Conservation (phyloP, 92 coral and sea anemone species). For the Siderastrea siderea region DNA sequence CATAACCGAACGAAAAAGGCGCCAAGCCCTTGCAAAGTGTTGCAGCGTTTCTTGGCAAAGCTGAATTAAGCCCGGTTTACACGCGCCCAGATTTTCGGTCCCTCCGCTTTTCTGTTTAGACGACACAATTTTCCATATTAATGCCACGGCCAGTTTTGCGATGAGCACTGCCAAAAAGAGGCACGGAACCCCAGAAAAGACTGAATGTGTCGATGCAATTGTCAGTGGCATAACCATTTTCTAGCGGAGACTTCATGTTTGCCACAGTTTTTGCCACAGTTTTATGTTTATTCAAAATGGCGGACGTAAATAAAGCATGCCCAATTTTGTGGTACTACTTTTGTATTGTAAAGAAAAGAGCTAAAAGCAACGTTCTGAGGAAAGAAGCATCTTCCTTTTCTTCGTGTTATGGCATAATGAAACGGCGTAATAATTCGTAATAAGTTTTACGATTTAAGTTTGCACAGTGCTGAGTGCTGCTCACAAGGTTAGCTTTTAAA, state of each 20-base stretch:
- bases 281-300: neutral
- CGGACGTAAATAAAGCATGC: conserved; percentile 2
- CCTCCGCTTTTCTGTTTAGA: conserved; percentile 13
- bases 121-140: neutral
- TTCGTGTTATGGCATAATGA: neutral
- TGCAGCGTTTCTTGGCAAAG: too few species aligned
- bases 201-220: conserved; percentile 13
- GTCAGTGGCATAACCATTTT: conserved; percentile 10
- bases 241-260: neutral
- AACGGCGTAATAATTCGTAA: neutral
- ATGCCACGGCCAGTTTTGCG: neutral
- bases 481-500: too few species aligned
- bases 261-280: neutral
- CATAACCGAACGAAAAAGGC: too few species aligned
- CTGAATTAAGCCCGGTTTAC: neutral
- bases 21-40: too few species aligned
- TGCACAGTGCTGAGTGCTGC: conserved; percentile 16
- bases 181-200: conserved; percentile 5
- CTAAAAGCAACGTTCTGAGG: conserved; percentile 8
- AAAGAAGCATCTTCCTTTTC: conserved; percentile 7
- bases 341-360: neutral
- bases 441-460: neutral
- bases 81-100: neutral
- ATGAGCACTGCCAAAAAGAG: neutral
- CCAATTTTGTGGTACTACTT: conserved; percentile 13